Percentiles rank a stretch among this genome's conserved stretches.
These are phyloP conservation scores for Trogon surrucura DNA, from an alignment of 2,113 vertebrate species.

Conservation along the genomic window DNA sequence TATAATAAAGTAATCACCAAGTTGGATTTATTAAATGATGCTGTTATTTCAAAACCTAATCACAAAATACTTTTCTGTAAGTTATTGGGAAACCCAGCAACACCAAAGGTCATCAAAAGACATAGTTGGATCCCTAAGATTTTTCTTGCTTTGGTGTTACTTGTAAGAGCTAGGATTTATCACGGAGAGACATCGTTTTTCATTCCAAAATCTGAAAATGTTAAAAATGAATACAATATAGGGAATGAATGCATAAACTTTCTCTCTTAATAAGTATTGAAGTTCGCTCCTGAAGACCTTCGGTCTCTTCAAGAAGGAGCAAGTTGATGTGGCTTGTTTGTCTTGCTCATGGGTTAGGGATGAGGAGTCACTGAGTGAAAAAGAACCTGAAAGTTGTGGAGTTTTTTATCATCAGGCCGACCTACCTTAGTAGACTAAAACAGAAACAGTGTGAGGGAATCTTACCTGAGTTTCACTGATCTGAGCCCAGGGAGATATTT, in stretches of 20 bases:
- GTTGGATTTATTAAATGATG: neutral
- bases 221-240: neutral
- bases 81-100: neutral
- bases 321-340: neutral
- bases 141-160: neutral
- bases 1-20: neutral
- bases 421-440: neutral
- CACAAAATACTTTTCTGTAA: neutral
- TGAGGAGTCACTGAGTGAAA: neutral
- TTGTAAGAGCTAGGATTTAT: neutral
- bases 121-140: neutral
- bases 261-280: neutral
- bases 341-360: neutral
- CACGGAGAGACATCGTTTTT: neutral
- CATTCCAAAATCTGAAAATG: neutral
- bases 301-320: neutral
- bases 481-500: neutral
- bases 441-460: neutral
- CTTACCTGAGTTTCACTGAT: neutral
- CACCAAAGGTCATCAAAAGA: neutral
- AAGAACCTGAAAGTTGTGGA: neutral
- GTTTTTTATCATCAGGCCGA: neutral
- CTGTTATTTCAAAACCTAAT: conserved; percentile 9
- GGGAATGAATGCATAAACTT: neutral
- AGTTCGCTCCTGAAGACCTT: neutral